phyloP scores from a whole-genome alignment of 2,888 invertebrate species.

The Sipha maydis region DNA sequence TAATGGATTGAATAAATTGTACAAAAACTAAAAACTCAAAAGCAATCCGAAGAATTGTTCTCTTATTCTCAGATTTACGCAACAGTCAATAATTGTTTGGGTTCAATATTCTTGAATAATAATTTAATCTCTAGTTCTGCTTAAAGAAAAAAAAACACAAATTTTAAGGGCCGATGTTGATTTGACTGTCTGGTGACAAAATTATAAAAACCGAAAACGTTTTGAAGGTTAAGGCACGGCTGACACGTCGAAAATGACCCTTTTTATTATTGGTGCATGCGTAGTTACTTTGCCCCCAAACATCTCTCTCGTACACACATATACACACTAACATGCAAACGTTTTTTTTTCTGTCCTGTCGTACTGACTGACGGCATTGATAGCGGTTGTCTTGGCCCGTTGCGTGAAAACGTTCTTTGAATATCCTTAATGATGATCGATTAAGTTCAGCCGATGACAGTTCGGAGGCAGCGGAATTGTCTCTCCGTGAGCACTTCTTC shows the following conservation, averaged over 20 bases:
- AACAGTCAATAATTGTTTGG: too few relatives aligned
- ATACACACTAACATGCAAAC: neutral
- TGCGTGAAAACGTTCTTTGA: constrained; percentile 42
- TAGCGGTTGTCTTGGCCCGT: neutral
- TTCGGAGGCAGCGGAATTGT: constrained; percentile 10
- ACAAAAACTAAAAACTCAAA: too few relatives aligned
- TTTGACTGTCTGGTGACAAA: too few relatives aligned
- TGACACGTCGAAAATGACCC: neutral
- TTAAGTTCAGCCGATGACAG: constrained; percentile 37
- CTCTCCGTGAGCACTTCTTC: neutral
- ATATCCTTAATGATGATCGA: constrained; percentile 59
- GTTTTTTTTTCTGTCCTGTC: neutral
- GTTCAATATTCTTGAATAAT: too few relatives aligned
- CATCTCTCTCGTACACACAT: neutral
- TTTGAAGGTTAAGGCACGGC: neutral
- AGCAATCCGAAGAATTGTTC: too few relatives aligned
- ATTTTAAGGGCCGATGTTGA: too few relatives aligned
- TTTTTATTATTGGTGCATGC: neutral
- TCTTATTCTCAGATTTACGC: too few relatives aligned
- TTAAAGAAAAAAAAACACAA: too few relatives aligned
- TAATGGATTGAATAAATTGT: too few relatives aligned
- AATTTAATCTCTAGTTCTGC: too few relatives aligned
- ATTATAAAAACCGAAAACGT: neutral
- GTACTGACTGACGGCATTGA: neutral
- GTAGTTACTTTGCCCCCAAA: too few relatives aligned